Conservation (phyloP, 2,797 vertebrate genomes). For the Kryptopterus vitreolus region DNA sequence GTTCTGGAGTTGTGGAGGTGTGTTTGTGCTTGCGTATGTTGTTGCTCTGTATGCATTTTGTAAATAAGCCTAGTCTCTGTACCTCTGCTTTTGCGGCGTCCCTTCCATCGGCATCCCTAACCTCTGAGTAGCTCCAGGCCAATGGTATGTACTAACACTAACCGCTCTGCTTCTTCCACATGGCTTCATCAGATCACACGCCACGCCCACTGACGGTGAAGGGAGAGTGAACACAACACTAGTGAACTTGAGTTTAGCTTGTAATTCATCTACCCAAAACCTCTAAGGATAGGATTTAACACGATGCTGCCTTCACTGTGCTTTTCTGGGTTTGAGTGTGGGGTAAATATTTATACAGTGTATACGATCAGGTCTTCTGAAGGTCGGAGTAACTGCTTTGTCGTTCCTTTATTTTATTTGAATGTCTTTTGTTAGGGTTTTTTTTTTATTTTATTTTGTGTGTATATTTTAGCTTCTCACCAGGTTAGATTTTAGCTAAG, state of each 20-base stretch:
- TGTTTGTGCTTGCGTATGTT: slow-evolving; percentile 70
- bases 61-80: slow-evolving; percentile 96
- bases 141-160: slow-evolving; percentile 90
- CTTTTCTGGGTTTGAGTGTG: too few relatives aligned
- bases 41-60: slow-evolving; percentile 78
- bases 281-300: not conserved
- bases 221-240: slow-evolving; percentile 68
- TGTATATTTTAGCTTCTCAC: not conserved
- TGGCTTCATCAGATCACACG: slow-evolving; percentile 52
- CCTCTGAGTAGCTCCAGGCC: slow-evolving; percentile 91
- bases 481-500: not conserved
- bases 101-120: slow-evolving; percentile 81
- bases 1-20: slow-evolving; percentile 40
- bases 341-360: not conserved
- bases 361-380: not conserved
- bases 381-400: not conserved
- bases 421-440: too few relatives aligned
- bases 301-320: not conserved
- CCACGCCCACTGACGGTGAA: slow-evolving; percentile 49
- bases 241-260: not conserved
- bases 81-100: slow-evolving; percentile 69
- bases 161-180: slow-evolving; percentile 68
- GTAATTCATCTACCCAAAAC: not conserved
- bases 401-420: not conserved
- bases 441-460: too few relatives aligned